These are phyloP conservation scores for Trigoniulus corallinus DNA, from an alignment of 1,140 invertebrate genomes.

Conservation along the genomic window DNA sequence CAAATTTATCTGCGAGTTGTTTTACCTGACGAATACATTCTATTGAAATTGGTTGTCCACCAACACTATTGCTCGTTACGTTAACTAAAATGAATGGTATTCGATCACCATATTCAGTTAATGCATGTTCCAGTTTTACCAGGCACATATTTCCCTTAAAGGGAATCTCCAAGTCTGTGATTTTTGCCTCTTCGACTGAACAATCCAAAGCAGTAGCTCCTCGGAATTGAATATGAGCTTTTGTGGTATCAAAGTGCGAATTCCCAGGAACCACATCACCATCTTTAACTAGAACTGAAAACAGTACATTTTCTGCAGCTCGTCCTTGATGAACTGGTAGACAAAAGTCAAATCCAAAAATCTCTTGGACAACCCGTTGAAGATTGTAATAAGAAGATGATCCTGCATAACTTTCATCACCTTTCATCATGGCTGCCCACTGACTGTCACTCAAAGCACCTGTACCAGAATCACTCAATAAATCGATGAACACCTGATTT, in stretches of 20 bases:
- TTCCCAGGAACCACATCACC: neutral
- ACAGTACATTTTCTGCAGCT: constrained; percentile 9
- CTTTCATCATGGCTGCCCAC: constrained; percentile 4
- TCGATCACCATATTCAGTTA: neutral
- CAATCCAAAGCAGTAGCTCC: neutral
- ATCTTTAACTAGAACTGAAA: neutral
- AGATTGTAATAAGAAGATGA: constrained; percentile 4
- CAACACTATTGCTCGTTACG: constrained; percentile 8
- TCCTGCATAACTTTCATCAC: constrained; percentile 11
- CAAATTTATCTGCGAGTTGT: neutral
- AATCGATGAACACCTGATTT: constrained; percentile 7
- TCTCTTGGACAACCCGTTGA: neutral
- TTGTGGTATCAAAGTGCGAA: constrained; percentile 8
- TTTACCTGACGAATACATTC: neutral
- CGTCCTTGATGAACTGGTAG: constrained; percentile 11
- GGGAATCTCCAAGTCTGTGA: neutral
- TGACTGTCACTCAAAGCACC: constrained; percentile 9
- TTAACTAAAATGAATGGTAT: constrained; percentile 5
- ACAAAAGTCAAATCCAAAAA: constrained; percentile 5
- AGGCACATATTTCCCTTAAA: constrained; percentile 1
- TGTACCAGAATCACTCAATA: constrained; percentile 10
- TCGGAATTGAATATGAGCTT: constrained; percentile 1
- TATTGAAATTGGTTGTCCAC: constrained; percentile 6
- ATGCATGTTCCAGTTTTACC: neutral
- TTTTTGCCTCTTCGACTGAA: neutral